Conservation (phyloP, 1,140 invertebrate species). For the Bombus terrestris region DNA sequence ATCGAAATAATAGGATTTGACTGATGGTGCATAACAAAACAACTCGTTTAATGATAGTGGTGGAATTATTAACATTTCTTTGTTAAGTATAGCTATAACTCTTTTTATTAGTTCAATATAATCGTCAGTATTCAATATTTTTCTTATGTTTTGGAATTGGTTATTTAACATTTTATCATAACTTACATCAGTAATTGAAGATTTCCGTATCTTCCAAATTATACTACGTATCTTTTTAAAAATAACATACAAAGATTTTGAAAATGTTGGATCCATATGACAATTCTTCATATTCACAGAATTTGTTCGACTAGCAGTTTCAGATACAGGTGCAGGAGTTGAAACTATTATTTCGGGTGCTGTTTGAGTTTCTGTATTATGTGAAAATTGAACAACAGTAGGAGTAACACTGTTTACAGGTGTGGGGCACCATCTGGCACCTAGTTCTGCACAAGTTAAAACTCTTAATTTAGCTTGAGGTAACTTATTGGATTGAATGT, state of each 20-base stretch:
- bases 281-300: background rate
- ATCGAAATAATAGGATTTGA: background rate
- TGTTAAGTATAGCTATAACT: background rate
- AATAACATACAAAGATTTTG: background rate
- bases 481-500: background rate
- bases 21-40: background rate
- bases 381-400: background rate
- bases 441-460: constrained; percentile 45
- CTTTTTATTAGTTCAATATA: background rate
- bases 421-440: constrained; percentile 59
- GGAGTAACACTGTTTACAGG: constrained; percentile 12
- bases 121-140: background rate
- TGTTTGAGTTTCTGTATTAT: background rate
- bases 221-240: background rate
- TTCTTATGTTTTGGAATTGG: constrained; percentile 11
- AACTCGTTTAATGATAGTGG: background rate
- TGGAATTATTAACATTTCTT: background rate
- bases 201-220: background rate
- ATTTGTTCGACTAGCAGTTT: background rate
- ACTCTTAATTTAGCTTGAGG: constrained; percentile 43
- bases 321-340: background rate
- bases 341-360: background rate
- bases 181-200: background rate
- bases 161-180: background rate
- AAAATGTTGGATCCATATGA: background rate